These are phyloP conservation scores for Temnopleurus reevesii DNA, from an alignment of 53 echinoderm and acorn worm genomes.

Conservation along the genomic window DNA sequence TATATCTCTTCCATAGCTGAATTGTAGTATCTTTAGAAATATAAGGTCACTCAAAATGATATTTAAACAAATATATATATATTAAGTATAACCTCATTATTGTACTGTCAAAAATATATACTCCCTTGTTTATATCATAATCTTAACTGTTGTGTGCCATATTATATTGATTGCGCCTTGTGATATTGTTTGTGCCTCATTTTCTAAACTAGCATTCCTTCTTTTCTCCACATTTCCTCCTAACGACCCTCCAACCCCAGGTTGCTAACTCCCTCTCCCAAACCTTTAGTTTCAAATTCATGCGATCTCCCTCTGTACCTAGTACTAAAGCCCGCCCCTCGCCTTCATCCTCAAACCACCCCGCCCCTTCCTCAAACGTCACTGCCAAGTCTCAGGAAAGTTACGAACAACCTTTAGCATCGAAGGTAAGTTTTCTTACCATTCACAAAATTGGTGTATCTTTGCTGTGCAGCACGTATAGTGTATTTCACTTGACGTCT, in stretches of 20 bases:
- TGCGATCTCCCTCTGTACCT: conserved; percentile 51
- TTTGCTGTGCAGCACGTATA: no score
- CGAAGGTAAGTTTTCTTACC: conserved; percentile 28
- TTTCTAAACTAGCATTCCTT: not conserved
- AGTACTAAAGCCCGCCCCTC: not conserved
- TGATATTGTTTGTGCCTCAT: not conserved
- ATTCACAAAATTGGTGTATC: no score
- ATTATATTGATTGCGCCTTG: not conserved
- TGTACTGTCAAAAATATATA: not conserved
- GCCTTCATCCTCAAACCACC: not conserved
- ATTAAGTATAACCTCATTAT: not conserved
- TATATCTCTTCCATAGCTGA: no score
- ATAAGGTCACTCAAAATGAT: no score
- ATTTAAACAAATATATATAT: no score
- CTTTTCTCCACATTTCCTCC: not conserved
- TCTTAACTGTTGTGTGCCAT: not conserved
- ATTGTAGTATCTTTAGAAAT: no score
- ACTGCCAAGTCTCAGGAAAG: not conserved
- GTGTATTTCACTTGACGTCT: no score
- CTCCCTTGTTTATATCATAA: not conserved
- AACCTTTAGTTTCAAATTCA: conserved; percentile 70
- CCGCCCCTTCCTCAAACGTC: not conserved
- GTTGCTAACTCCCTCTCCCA: conserved; percentile 68
- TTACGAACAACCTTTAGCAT: not conserved
- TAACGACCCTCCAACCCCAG: conserved; percentile 42